Conservation (phyloP, 2,797 vertebrate genomes). For the Malurus leucopterus region DNA sequence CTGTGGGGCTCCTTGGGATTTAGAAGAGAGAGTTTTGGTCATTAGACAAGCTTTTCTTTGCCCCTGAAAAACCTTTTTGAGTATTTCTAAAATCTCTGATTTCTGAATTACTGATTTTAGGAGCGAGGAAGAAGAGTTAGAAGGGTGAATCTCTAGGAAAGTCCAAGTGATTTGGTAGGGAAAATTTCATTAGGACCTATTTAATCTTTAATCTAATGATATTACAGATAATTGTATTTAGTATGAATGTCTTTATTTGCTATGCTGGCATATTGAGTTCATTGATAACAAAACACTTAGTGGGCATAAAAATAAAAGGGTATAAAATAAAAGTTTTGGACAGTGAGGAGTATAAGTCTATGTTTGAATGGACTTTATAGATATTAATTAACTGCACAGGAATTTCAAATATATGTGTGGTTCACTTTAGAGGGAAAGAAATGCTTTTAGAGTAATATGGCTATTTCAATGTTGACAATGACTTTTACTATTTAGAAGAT, state of each 20-base stretch:
- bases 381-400: background rate
- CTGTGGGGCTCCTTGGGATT: background rate
- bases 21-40: background rate
- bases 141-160: background rate
- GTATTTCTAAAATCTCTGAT: background rate
- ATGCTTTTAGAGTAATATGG: conserved; percentile 23
- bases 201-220: background rate
- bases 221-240: background rate
- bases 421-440: conserved; percentile 20
- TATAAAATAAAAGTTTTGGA: background rate
- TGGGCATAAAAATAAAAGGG: background rate
- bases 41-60: background rate
- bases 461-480: conserved; percentile 43
- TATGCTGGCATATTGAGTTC: background rate
- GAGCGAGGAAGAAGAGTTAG: background rate
- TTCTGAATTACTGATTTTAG: background rate
- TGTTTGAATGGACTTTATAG: background rate
- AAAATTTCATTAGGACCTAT: background rate
- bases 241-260: background rate
- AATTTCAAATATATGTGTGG: conserved; percentile 11
- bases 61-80: background rate
- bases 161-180: background rate
- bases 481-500: conserved; percentile 60
- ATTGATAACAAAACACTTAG: background rate
- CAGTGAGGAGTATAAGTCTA: background rate